Evolutionary conservation across 2,797 vertebrate genomes (phyloP).

Genomic region (Acanthis flammea): DNA sequence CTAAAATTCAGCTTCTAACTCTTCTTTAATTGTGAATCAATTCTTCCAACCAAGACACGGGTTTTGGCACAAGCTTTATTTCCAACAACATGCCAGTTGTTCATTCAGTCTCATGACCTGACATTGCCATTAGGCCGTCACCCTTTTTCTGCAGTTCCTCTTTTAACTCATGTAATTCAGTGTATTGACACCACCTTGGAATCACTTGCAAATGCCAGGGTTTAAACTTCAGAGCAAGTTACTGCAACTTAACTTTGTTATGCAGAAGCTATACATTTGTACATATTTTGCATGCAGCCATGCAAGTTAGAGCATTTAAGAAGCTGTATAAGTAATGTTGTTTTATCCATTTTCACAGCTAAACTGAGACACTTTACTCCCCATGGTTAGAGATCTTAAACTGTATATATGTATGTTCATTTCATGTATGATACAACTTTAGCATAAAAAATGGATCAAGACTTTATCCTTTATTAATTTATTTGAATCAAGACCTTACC

Average conservation of each 20-base stretch:
- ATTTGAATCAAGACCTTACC: neutral
- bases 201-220: neutral
- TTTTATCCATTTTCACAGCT: neutral
- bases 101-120: neutral
- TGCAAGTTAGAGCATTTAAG: neutral
- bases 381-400: neutral
- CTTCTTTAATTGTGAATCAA: neutral
- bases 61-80: neutral
- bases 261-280: neutral
- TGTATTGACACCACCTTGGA: neutral
- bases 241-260: neutral
- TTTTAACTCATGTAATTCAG: neutral
- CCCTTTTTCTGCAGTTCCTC: neutral
- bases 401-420: neutral
- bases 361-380: neutral
- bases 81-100: neutral
- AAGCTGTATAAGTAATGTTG: neutral
- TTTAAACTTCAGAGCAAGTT: neutral
- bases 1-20: neutral
- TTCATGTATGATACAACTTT: neutral
- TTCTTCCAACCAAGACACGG: neutral
- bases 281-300: neutral
- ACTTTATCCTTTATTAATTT: neutral
- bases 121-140: neutral
- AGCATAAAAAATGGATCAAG: neutral